A percentile compares a stretch with the other conserved stretches of the same genome.
These are phyloP conservation scores for Sebastes itinus DNA, from an alignment of 2,797 vertebrate species.

Conservation along the genomic window DNA sequence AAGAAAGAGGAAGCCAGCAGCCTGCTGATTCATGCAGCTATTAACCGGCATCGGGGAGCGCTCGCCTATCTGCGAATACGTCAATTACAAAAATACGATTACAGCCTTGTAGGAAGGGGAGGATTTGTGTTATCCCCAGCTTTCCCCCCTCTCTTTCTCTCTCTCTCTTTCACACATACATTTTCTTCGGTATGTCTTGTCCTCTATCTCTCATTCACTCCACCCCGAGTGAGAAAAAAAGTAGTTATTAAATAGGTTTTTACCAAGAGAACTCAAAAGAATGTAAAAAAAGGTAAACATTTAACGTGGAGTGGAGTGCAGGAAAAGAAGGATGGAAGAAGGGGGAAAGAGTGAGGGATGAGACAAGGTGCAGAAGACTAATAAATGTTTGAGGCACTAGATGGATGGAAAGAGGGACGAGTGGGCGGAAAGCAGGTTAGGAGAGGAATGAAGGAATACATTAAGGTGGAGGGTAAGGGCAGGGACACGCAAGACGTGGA, in stretches of 20 bases:
- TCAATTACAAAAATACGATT: conserved; percentile 77
- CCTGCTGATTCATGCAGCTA: conserved; percentile 54
- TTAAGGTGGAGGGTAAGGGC: background rate
- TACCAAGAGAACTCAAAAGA: background rate
- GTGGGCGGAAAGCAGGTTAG: background rate
- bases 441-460: background rate
- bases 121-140: conserved; percentile 72
- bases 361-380: background rate
- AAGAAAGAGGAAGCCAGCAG: conserved; percentile 52
- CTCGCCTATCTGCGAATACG: conserved; percentile 66
- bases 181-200: background rate
- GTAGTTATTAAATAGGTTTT: background rate
- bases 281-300: background rate
- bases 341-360: background rate
- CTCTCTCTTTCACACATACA: background rate
- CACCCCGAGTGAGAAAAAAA: background rate
- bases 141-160: background rate
- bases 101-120: conserved; percentile 56
- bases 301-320: background rate
- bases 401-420: background rate
- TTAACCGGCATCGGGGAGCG: conserved; percentile 61
- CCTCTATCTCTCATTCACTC: conserved; percentile 15
- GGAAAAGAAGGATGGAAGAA: background rate
- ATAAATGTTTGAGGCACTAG: background rate
- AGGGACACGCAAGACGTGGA: background rate